Evolutionary conservation across 2,797 vertebrate species (phyloP).

Genomic region (Crax fasciolata): DNA sequence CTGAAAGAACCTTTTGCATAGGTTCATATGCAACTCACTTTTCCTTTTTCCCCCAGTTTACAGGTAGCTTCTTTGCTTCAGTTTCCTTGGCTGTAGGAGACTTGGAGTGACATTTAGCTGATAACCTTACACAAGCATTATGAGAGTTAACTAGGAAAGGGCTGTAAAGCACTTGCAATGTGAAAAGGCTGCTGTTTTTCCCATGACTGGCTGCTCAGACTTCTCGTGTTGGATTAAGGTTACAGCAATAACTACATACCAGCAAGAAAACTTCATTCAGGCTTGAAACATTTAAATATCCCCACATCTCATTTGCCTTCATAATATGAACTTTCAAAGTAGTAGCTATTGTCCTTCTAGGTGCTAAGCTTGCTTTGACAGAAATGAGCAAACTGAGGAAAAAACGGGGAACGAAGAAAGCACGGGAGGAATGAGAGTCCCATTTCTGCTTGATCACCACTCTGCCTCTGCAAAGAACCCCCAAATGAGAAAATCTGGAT

Average conservation of each 20-base stretch:
- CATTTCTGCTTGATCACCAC: not conserved
- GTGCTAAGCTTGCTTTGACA: not conserved
- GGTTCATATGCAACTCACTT: not conserved
- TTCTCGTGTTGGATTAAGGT: slow-evolving; percentile 29
- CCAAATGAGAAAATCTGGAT: not conserved
- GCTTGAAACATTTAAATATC: not conserved
- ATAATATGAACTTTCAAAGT: not conserved
- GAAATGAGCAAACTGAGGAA: not conserved
- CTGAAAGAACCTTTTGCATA: not conserved
- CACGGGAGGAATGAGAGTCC: not conserved
- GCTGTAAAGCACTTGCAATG: not conserved
- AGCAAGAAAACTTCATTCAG: slow-evolving; percentile 7
- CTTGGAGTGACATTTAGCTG: not conserved
- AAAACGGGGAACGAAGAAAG: not conserved
- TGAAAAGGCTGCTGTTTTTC: slow-evolving; percentile 50
- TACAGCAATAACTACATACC: slow-evolving; percentile 17
- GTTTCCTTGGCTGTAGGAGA: slow-evolving; percentile 6
- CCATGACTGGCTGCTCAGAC: not conserved
- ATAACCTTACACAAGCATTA: slow-evolving; percentile 15
- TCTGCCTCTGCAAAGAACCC: not conserved
- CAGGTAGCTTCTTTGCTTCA: not conserved
- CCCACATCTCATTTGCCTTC: not conserved
- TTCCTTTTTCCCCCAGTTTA: not conserved
- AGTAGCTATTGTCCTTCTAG: not conserved
- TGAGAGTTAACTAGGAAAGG: slow-evolving; percentile 3